A percentile compares a stretch with the other conserved stretches of the same genome.
Conservation (phyloP, 2,797 vertebrate species). For the Pseudocheirus occidentalis region DNA sequence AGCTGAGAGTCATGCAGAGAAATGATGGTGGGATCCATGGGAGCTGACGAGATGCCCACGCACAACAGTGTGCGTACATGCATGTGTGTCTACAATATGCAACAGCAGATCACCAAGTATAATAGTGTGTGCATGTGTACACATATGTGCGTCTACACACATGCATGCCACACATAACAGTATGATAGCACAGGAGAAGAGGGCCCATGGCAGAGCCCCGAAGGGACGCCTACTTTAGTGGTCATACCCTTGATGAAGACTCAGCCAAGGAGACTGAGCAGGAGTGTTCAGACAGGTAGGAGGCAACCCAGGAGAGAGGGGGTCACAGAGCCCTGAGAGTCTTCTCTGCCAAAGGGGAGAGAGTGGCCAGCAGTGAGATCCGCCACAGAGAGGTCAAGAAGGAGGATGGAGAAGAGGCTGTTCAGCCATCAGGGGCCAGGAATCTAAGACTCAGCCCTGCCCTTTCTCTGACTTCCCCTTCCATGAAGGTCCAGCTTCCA, state of each 20-base stretch:
- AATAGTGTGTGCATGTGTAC: not conserved
- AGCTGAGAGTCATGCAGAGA: not conserved
- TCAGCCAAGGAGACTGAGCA: not conserved
- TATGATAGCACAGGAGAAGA: not conserved
- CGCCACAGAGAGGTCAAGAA: no score
- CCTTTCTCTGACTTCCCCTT: no score
- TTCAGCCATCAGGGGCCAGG: no score
- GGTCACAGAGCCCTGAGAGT: not conserved
- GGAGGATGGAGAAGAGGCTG: not conserved
- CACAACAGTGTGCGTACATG: no score
- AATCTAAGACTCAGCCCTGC: no score
- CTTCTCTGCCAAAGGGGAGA: no score
- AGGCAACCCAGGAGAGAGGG: not conserved
- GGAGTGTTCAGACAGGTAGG: not conserved
- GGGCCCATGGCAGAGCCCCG: not conserved
- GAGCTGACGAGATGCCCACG: not conserved
- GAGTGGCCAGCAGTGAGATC: no score
- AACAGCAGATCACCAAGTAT: not conserved
- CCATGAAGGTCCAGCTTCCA: no score
- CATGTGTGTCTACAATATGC: not conserved
- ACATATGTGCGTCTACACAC: no score
- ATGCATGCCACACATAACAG: no score
- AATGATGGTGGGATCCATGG: not conserved
- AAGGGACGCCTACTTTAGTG: no score
- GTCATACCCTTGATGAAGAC: no score